These are phyloP conservation scores for Exaiptasia diaphana DNA, from an alignment of 64 coral and sea anemone genomes.

Conservation along the genomic window DNA sequence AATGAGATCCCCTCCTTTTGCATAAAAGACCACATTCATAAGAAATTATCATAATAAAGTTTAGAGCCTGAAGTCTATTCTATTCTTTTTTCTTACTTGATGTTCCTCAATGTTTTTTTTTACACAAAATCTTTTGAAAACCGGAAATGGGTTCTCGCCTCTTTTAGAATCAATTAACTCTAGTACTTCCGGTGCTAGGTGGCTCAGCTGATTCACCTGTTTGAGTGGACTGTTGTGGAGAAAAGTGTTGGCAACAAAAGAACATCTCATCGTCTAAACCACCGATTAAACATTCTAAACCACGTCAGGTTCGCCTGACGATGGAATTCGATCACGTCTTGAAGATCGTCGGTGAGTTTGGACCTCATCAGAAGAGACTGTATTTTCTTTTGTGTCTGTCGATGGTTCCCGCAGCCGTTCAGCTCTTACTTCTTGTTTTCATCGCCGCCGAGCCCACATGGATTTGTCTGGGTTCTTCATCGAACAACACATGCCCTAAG, in stretches of 20 bases:
- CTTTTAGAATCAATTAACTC: too few species aligned
- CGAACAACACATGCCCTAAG: conserved; percentile 64
- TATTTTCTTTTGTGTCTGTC: conserved; percentile 80
- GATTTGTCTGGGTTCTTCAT: conserved; percentile 62
- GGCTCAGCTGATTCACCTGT: neutral
- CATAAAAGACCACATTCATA: too few species aligned
- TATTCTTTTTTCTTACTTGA: too few species aligned
- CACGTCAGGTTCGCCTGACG: neutral
- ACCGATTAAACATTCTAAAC: neutral
- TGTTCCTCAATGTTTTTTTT: too few species aligned
- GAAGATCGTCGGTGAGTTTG: conserved; percentile 95
- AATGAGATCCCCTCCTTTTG: too few species aligned
- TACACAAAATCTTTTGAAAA: too few species aligned
- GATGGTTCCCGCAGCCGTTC: conserved; percentile 87
- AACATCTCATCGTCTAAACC: neutral
- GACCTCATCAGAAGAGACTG: conserved; percentile 81
- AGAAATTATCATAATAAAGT: too few species aligned
- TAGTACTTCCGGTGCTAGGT: neutral
- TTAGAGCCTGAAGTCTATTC: too few species aligned
- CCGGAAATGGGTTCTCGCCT: too few species aligned
- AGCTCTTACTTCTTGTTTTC: conserved; percentile 89
- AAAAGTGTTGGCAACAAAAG: conserved; percentile 9
- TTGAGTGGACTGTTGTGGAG: neutral
- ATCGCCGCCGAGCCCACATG: conserved; percentile 69
- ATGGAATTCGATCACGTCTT: conserved; percentile 99